These are phyloP conservation scores for Bicyclus anynana DNA, from an alignment of 1,140 invertebrate genomes.

Conservation along the genomic window DNA sequence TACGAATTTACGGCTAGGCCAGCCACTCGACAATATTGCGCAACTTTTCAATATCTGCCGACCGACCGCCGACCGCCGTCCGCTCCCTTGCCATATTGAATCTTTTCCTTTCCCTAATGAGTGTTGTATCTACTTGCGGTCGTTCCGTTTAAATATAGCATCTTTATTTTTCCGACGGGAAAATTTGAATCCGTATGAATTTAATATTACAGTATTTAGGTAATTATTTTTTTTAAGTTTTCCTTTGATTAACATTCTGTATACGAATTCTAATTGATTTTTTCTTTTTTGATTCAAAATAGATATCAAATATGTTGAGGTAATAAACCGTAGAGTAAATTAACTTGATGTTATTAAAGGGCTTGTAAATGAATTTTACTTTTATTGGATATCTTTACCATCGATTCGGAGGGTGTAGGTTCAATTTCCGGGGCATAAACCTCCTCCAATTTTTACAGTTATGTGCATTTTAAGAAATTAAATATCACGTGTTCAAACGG, in stretches of 20 bases:
- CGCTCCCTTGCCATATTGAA: constrained; percentile 58
- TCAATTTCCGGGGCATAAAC: too few species aligned
- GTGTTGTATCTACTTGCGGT: constrained; percentile 21
- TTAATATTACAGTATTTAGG: background rate
- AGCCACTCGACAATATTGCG: constrained; percentile 71
- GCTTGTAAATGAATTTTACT: too few species aligned
- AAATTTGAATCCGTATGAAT: background rate
- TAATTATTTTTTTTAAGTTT: background rate
- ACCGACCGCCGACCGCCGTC: constrained; percentile 37
- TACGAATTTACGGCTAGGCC: constrained; percentile 69
- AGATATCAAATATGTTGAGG: background rate
- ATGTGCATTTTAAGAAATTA: too few species aligned
- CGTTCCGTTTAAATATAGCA: constrained; percentile 1
- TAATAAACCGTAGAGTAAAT: too few species aligned
- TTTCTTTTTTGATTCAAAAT: background rate
- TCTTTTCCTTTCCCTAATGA: constrained; percentile 60
- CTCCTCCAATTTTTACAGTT: too few species aligned
- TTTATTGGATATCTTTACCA: too few species aligned
- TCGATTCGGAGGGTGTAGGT: too few species aligned
- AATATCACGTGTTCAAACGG: too few species aligned
- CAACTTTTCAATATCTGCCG: constrained; percentile 73
- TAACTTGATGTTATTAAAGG: too few species aligned
- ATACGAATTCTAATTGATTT: background rate
- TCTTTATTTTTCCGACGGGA: background rate
- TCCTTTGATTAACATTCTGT: background rate